A percentile compares a stretch with the other conserved stretches of the same genome.
These are phyloP conservation scores for Cactoblastis cactorum DNA, from an alignment of 2,888 invertebrate genomes.

Conservation along the genomic window DNA sequence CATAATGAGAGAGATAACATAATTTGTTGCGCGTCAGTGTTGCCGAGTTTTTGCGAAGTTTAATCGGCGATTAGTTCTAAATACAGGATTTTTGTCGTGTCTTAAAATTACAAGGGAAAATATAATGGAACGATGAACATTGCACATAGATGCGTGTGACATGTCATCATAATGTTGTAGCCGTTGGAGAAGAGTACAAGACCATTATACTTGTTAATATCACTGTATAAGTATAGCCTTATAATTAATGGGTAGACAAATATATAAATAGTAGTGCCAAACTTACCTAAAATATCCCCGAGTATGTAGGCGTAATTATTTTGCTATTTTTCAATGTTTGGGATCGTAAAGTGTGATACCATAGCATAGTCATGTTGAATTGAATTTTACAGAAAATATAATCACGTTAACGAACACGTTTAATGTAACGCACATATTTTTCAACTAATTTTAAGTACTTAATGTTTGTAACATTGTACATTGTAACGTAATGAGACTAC, in stretches of 20 bases:
- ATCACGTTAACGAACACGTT: too few species aligned
- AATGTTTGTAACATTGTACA: too few species aligned
- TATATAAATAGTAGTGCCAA: conserved; percentile 1
- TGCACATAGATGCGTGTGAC: not conserved
- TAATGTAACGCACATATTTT: too few species aligned
- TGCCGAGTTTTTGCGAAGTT: too few species aligned
- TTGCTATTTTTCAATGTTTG: not conserved
- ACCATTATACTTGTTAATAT: not conserved
- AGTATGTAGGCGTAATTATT: not conserved
- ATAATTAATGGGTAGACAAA: not conserved
- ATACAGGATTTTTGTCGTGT: not conserved
- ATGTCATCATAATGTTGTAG: not conserved
- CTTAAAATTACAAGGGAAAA: not conserved
- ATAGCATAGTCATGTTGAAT: too few species aligned
- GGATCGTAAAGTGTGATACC: not conserved
- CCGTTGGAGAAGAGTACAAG: not conserved
- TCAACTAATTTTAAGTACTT: too few species aligned
- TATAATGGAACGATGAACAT: not conserved
- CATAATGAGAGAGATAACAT: too few species aligned
- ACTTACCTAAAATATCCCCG: not conserved
- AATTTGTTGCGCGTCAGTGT: too few species aligned
- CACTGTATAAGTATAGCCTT: not conserved
- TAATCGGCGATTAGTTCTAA: too few species aligned
- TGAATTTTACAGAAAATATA: too few species aligned
- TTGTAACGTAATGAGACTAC: too few species aligned